Base-by-base conservation (phyloP, 1,140 invertebrate genomes). In the Arctopsyche grandis region DNA sequence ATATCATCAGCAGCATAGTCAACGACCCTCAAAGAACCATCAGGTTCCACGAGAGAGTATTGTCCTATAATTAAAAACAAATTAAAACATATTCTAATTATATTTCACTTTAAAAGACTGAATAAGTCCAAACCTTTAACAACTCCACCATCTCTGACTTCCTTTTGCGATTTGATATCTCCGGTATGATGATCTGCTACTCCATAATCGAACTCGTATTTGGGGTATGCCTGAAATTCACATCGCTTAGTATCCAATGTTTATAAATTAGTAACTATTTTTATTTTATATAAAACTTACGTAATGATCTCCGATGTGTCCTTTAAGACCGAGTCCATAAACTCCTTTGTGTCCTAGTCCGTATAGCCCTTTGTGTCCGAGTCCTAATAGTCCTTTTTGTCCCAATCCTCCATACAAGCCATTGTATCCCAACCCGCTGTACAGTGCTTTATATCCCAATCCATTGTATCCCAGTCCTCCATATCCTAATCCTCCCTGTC, bases 41-140 rank as follows among this genome's bases (percentile, higher is more conserved):
- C 89, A 38, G 89, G 83, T 79, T 90, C 88, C 16, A 89, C 83
- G n/a, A 89, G 84, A 46, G 84, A 84, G 78, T 87, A 88, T 77
- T 85, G 85, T 4, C 88, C 88, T 77, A 5, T 7, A 66, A 66
- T 26, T 14, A 52, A 14, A 52, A 52, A 52, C 12, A 12, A 14
- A 14, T 52, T 14, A 52, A 52, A 14, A 14, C 1, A 12, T 14
- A 14, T 5, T 52, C 10, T 14, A 4, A 52, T 12, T 52, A 5
- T 14, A 5, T 52, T 52, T 52, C 16, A 52, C 10, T 12, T 52
- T 14, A 52, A 52, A 52, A 52, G 3, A 4, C 10, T 52, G 3
- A 52, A 52, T 52, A 22, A 22, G 10, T 66, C 3, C 5, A 66
- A 26, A 80, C 85, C 85, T 76, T 85, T 84, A 9, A 86, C 83